phyloP scores from a whole-genome alignment of 2,797 vertebrate species.

The Martes flavigula region DNA sequence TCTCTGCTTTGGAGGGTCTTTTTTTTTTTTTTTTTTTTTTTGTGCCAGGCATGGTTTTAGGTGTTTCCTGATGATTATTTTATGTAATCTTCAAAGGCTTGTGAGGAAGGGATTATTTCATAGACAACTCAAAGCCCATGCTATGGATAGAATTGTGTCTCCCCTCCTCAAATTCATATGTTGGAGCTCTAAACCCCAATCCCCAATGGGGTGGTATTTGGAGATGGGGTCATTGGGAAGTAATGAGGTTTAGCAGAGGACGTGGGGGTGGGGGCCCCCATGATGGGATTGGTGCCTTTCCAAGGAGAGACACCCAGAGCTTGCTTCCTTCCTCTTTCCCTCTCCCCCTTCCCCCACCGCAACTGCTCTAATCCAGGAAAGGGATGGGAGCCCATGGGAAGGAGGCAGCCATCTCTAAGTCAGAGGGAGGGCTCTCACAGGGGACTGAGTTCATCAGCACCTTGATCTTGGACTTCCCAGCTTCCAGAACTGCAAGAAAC shows the following conservation, averaged over 20 bases:
- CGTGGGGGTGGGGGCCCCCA: background rate
- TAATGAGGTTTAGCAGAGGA: background rate
- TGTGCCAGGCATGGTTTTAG: background rate
- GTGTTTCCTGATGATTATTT: background rate
- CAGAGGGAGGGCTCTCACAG: background rate
- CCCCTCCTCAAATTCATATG: background rate
- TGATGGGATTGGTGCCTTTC: background rate
- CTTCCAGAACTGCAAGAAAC: background rate
- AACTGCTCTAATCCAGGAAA: background rate
- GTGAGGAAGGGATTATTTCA: background rate
- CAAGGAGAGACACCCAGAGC: background rate
- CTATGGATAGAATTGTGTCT: background rate
- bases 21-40: too few species aligned
- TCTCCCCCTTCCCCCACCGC: too few species aligned
- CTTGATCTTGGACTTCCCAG: background rate
- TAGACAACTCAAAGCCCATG: background rate
- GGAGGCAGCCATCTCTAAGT: background rate
- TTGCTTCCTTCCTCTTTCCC: background rate
- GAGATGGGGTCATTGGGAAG: background rate
- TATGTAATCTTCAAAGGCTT: background rate
- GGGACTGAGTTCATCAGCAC: background rate
- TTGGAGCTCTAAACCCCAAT: background rate
- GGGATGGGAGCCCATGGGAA: accelerated
- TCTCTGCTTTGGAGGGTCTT: background rate
- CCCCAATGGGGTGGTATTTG: background rate